phyloP scores from a whole-genome alignment of 2,797 vertebrate species.

The Sebastes iracundus region DNA sequence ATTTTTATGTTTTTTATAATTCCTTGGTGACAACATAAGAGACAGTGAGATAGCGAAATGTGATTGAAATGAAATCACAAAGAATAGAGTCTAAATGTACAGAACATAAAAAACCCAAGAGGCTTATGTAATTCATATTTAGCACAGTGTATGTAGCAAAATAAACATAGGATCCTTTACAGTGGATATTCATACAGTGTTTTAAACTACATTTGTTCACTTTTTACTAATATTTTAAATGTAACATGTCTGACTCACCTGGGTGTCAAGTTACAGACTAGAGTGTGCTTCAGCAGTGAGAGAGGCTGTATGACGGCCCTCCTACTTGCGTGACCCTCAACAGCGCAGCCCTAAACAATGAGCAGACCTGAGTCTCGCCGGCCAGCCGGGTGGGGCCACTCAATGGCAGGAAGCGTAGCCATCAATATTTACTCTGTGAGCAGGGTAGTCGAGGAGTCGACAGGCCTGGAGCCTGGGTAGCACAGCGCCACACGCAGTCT shows the following conservation, averaged over 20 bases:
- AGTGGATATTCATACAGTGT: background rate
- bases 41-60: background rate
- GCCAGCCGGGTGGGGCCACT: slow-evolving; percentile 79
- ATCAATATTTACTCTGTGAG: slow-evolving; percentile 89
- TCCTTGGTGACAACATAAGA: background rate
- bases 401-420: slow-evolving; percentile 86
- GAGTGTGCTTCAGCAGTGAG: background rate
- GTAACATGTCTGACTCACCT: background rate
- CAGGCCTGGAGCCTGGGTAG: slow-evolving; percentile 66
- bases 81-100: background rate
- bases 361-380: slow-evolving; percentile 73
- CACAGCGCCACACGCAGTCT: slow-evolving; percentile 47
- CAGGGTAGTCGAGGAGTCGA: slow-evolving; percentile 68
- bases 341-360: slow-evolving; percentile 78
- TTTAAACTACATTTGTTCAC: background rate
- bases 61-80: background rate
- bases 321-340: slow-evolving; percentile 73
- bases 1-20: background rate
- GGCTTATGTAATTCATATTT: background rate
- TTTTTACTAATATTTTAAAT: background rate
- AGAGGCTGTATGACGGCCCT: slow-evolving; percentile 5
- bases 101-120: background rate
- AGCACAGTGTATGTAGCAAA: background rate
- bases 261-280: background rate
- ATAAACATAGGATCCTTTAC: background rate